Conservation (phyloP, 2,797 vertebrate species). For the Acrossocheilus wenchowensis region DNA sequence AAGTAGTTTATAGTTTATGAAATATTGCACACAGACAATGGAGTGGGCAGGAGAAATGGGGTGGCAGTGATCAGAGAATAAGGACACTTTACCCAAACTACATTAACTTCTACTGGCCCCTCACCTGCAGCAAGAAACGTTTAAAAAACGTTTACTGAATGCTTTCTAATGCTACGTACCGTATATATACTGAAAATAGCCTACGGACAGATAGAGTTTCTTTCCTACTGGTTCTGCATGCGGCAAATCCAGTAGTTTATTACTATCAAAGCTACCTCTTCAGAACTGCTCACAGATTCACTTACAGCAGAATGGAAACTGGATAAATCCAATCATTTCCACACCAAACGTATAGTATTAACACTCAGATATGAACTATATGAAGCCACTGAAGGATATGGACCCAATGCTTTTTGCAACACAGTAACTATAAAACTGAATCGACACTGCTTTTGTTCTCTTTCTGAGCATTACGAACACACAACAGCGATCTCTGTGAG, state of each 20-base stretch:
- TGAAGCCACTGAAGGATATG: constrained; percentile 12
- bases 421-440: background rate
- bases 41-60: constrained; percentile 1
- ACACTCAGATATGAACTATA: constrained; percentile 11
- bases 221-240: background rate
- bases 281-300: background rate
- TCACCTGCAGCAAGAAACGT: constrained; percentile 27
- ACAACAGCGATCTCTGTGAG: background rate
- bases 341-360: constrained; percentile 14
- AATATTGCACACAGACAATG: constrained; percentile 4
- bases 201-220: background rate
- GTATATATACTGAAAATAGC: background rate
- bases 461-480: constrained; percentile 20
- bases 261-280: constrained; percentile 32
- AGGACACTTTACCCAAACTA: constrained; percentile 61
- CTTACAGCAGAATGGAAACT: constrained; percentile 16
- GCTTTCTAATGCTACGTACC: constrained; percentile 36
- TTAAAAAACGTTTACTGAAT: constrained; percentile 27
- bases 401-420: constrained; percentile 5
- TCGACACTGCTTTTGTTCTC: constrained; percentile 6
- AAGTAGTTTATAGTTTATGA: background rate
- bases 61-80: constrained; percentile 56
- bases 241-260: constrained; percentile 7
- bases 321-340: constrained; percentile 6
- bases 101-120: constrained; percentile 49